Base-by-base conservation (phyloP, 2,888 invertebrate genomes). In the Oeneis ivallda region DNA sequence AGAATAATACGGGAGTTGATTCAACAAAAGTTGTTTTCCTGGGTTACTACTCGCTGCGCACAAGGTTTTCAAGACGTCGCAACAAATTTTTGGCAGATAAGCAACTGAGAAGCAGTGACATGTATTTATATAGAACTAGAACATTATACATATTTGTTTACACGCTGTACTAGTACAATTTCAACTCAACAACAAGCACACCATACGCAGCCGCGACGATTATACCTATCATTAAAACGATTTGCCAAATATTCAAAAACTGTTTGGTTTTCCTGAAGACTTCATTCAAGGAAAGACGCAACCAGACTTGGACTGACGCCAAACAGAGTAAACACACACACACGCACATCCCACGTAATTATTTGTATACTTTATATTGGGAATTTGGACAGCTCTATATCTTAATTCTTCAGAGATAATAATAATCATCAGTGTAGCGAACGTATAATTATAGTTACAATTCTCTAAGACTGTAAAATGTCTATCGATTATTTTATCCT, bases 1-100 rank as follows among this genome's bases (percentile, higher is more conserved):
- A 37, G 37, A 7, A 37, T 37, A 37, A 37, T 52, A 52, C 32
- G 26, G n/a, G 32, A 39, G 17, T 0, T 13, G 34, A n/a, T 49
- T 49, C 32, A 43, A 49, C 19, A 57, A 62, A 65, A 66, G 57
- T 65, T 64, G 37, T 57, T 47, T 66, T 69, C 62, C 62, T 65
- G 70, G 68, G 54, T 60, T 60, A 74, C 73, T 76, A 72, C 77
- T 60, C 62, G 74, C 73, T 76, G 72, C 77, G 77, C 76, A 70
- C 68, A 68, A 72, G 75, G 82, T 79, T 82, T 74, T 77, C 79
- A 75, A 71, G 74, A 75, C 83, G 80, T 75, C 90, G 89, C 84
- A 86, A 76, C 83, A 86, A 73, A 78, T 81, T 82, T 56, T 89
- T 92, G 91, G 91, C 91, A 90, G 73, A 67, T 19, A 49, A 39